Evolutionary conservation across 2,888 invertebrate species (phyloP), one percentile per base, ranked within the genome.

Genomic region (Ommatoiulus sabulosus): DNA sequence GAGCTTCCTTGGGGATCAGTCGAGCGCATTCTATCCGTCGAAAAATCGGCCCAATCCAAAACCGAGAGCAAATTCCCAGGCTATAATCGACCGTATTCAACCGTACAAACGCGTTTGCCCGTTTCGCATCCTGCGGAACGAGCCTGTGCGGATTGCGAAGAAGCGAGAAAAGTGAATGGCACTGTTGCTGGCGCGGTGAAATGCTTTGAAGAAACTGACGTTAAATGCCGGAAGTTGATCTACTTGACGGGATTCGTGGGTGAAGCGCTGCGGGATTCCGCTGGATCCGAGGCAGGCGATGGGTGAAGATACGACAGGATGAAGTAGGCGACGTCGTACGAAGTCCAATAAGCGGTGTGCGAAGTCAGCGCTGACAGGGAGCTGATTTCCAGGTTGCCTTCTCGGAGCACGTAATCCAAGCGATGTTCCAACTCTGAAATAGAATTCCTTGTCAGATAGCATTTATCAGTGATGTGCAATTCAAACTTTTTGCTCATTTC

Each of bases 331-430:
- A 95, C 94, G 90, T 95, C 95, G 88, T 94, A 94, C 91, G 94
- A 94, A 90, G 92, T 93, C 95, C 95, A 95, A 92, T 95, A 95
- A 48, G 94, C 93, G 0, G 95, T 95, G 92, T 95, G 95, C 0
- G 95, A 94, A 52, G 94, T 94, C 87, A 95, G 93, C 84, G 94
- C 94, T 86, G 94, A 94, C 88, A 95, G 92, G 92, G 95, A 95
- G 90, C 94, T 94, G 90, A 93, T 94, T 86, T 94, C 94, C 91
- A 94, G 93, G 89, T 94, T 94, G 52, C 94, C 94, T 88, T 94
- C 94, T 90, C 93, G 92, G 88, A 95, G 91, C 89, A 94, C 94
- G 91, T 94, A 95, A 92, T 95, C 95, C 91, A 95, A 91, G 84
- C 95, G 93, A 91, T 94, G 94, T 90, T 94, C 93, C 90, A 95